These are phyloP conservation scores for Agapornis roseicollis DNA, from an alignment of 2,113 vertebrate genomes.

Conservation along the genomic window DNA sequence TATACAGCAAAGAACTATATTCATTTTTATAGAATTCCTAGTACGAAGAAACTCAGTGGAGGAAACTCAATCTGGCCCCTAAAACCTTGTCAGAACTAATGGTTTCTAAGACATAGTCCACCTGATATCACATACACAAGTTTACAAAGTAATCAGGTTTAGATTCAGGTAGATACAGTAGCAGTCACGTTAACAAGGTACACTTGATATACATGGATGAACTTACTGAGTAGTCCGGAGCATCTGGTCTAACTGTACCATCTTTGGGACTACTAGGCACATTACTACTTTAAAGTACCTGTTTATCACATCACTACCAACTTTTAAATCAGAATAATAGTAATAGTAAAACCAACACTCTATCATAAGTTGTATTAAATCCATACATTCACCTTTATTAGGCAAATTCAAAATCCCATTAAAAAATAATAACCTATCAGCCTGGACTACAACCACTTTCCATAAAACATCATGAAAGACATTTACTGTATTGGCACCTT, in stretches of 20 bases:
- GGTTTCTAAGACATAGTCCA: not conserved
- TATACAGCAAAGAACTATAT: not conserved
- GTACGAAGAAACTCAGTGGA: not conserved
- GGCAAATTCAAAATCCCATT: not conserved
- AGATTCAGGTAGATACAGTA: not conserved
- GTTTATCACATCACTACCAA: not conserved
- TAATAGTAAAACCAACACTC: not conserved
- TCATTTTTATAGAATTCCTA: not conserved
- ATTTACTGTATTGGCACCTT: not conserved
- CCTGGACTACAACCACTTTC: not conserved
- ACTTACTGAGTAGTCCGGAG: not conserved
- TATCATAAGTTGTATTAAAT: not conserved
- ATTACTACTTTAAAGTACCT: not conserved
- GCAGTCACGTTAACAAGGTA: not conserved
- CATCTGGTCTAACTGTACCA: not conserved
- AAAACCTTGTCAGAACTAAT: not conserved
- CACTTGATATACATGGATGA: not conserved
- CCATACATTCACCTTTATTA: not conserved
- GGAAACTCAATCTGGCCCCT: not conserved
- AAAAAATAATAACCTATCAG: not conserved
- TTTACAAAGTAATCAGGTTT: not conserved
- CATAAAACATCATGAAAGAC: constrained; percentile 38
- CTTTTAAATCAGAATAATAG: not conserved
- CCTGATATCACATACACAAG: not conserved
- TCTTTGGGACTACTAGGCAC: not conserved